Evolutionary conservation across 2,113 vertebrate genomes (phyloP).

Genomic region (Phyllostomus hastatus): DNA sequence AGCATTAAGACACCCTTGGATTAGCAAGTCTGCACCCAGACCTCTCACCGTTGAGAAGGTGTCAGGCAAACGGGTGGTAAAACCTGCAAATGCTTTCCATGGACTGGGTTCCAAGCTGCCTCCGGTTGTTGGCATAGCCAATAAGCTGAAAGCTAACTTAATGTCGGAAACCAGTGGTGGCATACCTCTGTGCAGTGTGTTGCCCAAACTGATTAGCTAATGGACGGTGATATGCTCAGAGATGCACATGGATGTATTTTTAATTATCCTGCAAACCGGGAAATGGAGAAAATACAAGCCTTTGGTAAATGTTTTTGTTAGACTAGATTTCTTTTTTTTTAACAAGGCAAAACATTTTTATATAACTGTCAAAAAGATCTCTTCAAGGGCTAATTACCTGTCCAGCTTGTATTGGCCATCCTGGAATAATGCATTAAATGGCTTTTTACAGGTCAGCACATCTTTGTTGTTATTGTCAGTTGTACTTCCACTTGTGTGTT

Average conservation of each 20-base stretch:
- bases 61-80: constrained; percentile 84
- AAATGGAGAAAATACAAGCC: constrained; percentile 56
- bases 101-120: constrained; percentile 89
- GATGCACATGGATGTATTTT: constrained; percentile 47
- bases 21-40: constrained; percentile 90
- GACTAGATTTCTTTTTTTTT: constrained; percentile 58
- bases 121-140: constrained; percentile 83
- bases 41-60: constrained; percentile 85
- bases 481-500: neutral
- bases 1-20: constrained; percentile 95
- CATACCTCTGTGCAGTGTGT: constrained; percentile 93
- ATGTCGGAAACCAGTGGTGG: constrained; percentile 86
- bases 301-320: constrained; percentile 71
- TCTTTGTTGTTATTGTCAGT: constrained; percentile 36
- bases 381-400: constrained; percentile 81
- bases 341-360: constrained; percentile 69
- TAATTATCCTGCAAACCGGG: constrained; percentile 38
- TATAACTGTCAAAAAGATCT: constrained; percentile 60
- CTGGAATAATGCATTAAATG: constrained; percentile 61
- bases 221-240: neutral
- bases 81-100: constrained; percentile 89
- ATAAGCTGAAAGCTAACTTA: constrained; percentile 93
- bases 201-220: constrained; percentile 96
- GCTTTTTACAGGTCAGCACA: constrained; percentile 70
- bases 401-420: constrained; percentile 69